Evolutionary conservation across 2,797 vertebrate species (phyloP).

Genomic region (Enteromius mattozi): DNA sequence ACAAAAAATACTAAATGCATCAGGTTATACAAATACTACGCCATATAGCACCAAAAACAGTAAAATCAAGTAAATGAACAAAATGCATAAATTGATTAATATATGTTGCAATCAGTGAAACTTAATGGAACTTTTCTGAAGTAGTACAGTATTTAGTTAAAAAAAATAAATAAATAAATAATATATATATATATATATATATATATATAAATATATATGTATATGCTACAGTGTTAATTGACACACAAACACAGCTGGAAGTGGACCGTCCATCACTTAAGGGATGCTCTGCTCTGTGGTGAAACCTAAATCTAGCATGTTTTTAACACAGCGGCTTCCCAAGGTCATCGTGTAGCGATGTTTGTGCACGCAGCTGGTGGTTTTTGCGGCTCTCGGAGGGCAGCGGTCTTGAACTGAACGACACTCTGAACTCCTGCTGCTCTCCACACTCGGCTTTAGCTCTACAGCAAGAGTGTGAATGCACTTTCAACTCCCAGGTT

Average conservation of each 20-base stretch:
- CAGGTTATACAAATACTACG: neutral
- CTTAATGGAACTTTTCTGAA: neutral
- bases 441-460: slow-evolving; percentile 2
- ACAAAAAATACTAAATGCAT: neutral
- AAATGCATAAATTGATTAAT: too few species aligned
- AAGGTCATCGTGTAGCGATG: slow-evolving; percentile 50
- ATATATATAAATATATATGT: too few species aligned
- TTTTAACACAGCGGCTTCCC: slow-evolving; percentile 49
- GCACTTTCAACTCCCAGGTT: slow-evolving; percentile 41
- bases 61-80: too few species aligned
- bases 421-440: slow-evolving; percentile 3
- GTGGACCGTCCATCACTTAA: slow-evolving; percentile 36
- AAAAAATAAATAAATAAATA: too few species aligned
- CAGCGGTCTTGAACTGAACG: slow-evolving; percentile 24
- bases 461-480: neutral
- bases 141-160: neutral
- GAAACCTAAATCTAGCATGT: slow-evolving; percentile 51
- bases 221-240: neutral
- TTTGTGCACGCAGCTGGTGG: slow-evolving; percentile 2
- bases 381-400: slow-evolving; percentile 28
- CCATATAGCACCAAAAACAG: neutral
- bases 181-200: too few species aligned
- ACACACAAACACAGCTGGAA: slow-evolving; percentile 2
- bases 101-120: neutral
- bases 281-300: slow-evolving; percentile 36